A percentile compares a stretch with the other conserved stretches of the same genome.
Conservation (phyloP, 2,113 vertebrate genomes). For the Spea multiplicata region DNA sequence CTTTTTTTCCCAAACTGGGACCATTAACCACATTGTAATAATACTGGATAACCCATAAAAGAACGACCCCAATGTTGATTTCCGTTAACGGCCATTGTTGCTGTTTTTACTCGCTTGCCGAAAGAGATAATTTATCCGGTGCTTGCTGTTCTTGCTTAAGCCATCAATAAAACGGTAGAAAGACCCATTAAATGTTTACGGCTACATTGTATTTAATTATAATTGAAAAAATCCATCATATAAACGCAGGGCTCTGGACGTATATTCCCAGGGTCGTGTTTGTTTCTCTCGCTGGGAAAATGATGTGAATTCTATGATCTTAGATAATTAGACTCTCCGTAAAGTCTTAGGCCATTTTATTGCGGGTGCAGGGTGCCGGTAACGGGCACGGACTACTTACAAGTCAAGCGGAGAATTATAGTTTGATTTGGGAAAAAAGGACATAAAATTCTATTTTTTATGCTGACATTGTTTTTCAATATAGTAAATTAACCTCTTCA, state of each 20-base stretch:
- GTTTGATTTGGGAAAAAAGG: not conserved
- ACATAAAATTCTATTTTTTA: too few species aligned
- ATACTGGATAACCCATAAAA: too few species aligned
- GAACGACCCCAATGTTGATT: too few species aligned
- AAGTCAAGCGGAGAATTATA: slow-evolving; percentile 1
- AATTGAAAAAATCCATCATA: slow-evolving; percentile 22
- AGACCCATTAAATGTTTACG: not conserved
- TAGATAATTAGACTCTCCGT: not conserved
- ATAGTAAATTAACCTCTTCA: too few species aligned
- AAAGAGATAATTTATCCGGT: slow-evolving; percentile 16
- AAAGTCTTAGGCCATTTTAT: slow-evolving; percentile 13
- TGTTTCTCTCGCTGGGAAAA: slow-evolving; percentile 9
- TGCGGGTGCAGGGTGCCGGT: not conserved
- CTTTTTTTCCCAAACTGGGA: too few species aligned
- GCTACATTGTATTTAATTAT: not conserved
- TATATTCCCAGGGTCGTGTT: not conserved
- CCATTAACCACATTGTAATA: too few species aligned
- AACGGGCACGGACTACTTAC: not conserved
- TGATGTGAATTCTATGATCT: slow-evolving; percentile 9
- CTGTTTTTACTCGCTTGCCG: not conserved
- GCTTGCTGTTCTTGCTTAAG: not conserved
- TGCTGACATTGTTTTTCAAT: too few species aligned
- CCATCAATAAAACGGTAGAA: slow-evolving; percentile 20
- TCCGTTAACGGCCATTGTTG: not conserved
- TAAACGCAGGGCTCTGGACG: not conserved